Base-by-base conservation (phyloP, 2,888 invertebrate genomes). In the Eupithecia inturbata region DNA sequence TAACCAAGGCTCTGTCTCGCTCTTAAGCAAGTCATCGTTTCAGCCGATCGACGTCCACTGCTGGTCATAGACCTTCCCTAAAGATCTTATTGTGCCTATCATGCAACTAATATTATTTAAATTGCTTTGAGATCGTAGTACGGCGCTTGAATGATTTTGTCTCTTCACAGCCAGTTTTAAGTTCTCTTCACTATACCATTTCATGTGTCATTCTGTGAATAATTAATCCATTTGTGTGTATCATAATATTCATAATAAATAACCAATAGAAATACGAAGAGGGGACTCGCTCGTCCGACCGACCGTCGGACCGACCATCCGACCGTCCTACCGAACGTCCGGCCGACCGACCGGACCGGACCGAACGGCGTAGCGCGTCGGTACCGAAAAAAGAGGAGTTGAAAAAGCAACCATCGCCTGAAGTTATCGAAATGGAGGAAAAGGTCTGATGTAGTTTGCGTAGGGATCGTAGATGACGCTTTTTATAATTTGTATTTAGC, bases 341-440 rank as follows among this genome's bases (percentile, higher is more conserved):
- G 68, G 22, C 69, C 41, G 69, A 62, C n/a, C 69, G 62, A 41
- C 69, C 62, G 64, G 62, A 60, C 73, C 67, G 68, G 72, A 66
- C 31, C 70, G 73, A 49, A n/a, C 22, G 66, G 49, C 79, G 72
- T 78, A 79, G 39, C 66, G 66, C 67, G 77, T 53, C 76, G 67
- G 33, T 79, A 72, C 73, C 77, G 67, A 80, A 75, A 72, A 75
- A 75, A 67, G 75, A 78, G 71, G 78, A 79, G 28, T 83, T 45
- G 2, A 71, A 62, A 36, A 73, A 85, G 53, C 81, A 70, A 36
- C 81, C 79, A 66, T 87, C 87, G 76, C 88, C 89, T 26, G 89
- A 87, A 66, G 76, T 76, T 73, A 79, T 80, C 74, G 84, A 83
- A 62, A 83, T 83, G 62, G 88, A 84, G 75, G 87, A 87, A 70